Evolutionary conservation across 2,797 vertebrate genomes (phyloP), one percentile per base, ranked within the genome.

Genomic region (Parotocinclus haroldoi): DNA sequence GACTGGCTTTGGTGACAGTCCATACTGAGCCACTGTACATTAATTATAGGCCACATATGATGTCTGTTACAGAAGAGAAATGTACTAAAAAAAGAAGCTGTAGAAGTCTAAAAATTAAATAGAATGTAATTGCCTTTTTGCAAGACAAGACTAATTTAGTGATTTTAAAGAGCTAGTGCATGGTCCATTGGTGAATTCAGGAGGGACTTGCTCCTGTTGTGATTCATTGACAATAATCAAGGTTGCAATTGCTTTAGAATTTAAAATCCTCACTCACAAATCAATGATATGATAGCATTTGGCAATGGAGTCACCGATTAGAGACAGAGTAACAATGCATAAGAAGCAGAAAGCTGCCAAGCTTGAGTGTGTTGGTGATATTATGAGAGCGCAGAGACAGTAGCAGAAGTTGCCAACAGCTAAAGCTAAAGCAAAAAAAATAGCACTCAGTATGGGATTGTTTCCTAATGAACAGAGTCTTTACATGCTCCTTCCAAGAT

Each of bases 91-190:
- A 42, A 57, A 64, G 46, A 64, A 68, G 65, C 69, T 44, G 76
- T 72, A 63, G 69, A 73, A 72, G 69, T 60, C 71, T 79, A 53
- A 79, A 79, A 71, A 79, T 77, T 78, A 64, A 80, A 72, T 49
- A 70, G 51, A 58, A 60, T 39, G 66, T 70, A 80, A 70, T 68
- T 66, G 48, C 66, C 46, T 70, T 71, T 66, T 46, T 63, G 64
- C 50, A 73, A 46, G 62, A 45, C 51, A 62, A 69, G 63, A 49
- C 58, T 66, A 56, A 52, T 39, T 63, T 66, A 16, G 53, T 55
- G 55, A 27, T 54, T 58, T 69, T 64, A 40, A 49, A 63, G 45
- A 69, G 36, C 52, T 46, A 38, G 44, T 27, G 27, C 2, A 27
- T 27, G 27, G 27, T 2, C 27, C 27, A 27, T 27, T 69, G 52